phyloP scores from a whole-genome alignment of 2,888 invertebrate species.

The Chrysodeixis includens region DNA sequence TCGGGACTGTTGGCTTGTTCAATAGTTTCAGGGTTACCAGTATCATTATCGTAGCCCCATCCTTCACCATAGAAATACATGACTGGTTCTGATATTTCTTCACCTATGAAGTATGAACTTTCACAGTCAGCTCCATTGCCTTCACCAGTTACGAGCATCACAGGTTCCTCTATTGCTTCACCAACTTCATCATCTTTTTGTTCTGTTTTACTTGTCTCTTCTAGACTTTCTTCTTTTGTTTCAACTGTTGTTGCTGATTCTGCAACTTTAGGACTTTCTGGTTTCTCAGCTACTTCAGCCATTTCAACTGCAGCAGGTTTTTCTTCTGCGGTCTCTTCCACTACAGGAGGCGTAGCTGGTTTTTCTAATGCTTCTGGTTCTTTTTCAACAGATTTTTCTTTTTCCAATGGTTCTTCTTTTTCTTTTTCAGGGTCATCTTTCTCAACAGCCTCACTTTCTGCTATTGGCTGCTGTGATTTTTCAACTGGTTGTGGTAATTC shows the following conservation, averaged over 20 bases:
- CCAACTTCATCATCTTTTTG: slow-evolving; percentile 75
- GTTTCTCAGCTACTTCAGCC: slow-evolving; percentile 18
- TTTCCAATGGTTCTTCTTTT: slow-evolving; percentile 15
- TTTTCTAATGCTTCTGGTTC: slow-evolving; percentile 2
- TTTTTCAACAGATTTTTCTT: slow-evolving; percentile 20
- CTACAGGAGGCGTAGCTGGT: slow-evolving; percentile 3
- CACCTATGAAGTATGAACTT: slow-evolving; percentile 89
- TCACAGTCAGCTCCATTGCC: slow-evolving; percentile 92
- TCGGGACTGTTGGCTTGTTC: slow-evolving; percentile 70
- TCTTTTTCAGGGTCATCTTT: slow-evolving; percentile 2
- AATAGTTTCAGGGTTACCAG: slow-evolving; percentile 90
- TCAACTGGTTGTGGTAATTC: slow-evolving; percentile 22
- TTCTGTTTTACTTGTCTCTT: slow-evolving; percentile 53
- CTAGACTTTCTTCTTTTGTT: slow-evolving; percentile 46
- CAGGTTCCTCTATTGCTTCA: slow-evolving; percentile 93
- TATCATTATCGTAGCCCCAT: slow-evolving; percentile 92
- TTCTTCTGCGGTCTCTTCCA: slow-evolving; percentile 7
- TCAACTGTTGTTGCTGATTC: slow-evolving; percentile 42
- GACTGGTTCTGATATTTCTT: slow-evolving; percentile 92
- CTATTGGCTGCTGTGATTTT: neutral
- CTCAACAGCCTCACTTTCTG: slow-evolving; percentile 5
- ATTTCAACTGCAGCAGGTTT: slow-evolving; percentile 4
- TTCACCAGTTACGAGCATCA: slow-evolving; percentile 92
- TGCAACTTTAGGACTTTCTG: slow-evolving; percentile 29
- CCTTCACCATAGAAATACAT: slow-evolving; percentile 93